Evolutionary conservation across 2,797 vertebrate species (phyloP), one percentile per base, ranked within the genome.

Genomic region (Adrianichthys oophorus): DNA sequence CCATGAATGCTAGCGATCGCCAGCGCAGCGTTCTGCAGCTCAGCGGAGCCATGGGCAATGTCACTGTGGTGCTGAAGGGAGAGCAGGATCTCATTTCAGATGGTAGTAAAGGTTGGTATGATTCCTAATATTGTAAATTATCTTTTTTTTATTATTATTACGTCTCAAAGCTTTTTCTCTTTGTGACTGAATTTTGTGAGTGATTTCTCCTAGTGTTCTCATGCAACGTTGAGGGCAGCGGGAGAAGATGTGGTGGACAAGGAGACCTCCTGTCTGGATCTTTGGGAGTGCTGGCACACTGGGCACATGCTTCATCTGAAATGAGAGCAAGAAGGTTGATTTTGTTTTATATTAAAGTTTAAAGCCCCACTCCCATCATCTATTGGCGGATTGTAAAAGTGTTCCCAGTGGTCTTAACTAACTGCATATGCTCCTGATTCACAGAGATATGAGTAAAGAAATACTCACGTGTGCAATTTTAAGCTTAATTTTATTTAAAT

Each of bases 241-340:
- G 91, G 68, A 94, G 98, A 58, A 88, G 98, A 64, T 99, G 97
- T 41, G 98, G 97, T 0, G 98, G 98, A 43, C 98, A 99, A 77
- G 98, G 98, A 0, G 98, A 99, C 70, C 93, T 99, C 46, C 92
- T 99, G 0, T 94, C 96, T 0, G 98, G 98, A 42, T 93, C 96
- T 46, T 83, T 98, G 52, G 97, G 98, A 21, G 94, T 94, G 69
- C 80, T 99, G 59, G 92, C 92, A 0, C 95, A 98, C 79, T 99
- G 98, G 98, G 97, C 97, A 0, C 92, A 95, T 60, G 82, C 87
- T 49, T 91, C 94, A 17, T 90, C 92, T 50, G 77, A 91, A 40
- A 82, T 91, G 12, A 93, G 95, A 74, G 86, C 87, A 17, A 92
- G 91, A 42, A 92, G 95, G 98, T 37, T 3, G 10, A 32, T 32